phyloP scores from a whole-genome alignment of 2,113 vertebrate species.

The Lophius piscatorius region DNA sequence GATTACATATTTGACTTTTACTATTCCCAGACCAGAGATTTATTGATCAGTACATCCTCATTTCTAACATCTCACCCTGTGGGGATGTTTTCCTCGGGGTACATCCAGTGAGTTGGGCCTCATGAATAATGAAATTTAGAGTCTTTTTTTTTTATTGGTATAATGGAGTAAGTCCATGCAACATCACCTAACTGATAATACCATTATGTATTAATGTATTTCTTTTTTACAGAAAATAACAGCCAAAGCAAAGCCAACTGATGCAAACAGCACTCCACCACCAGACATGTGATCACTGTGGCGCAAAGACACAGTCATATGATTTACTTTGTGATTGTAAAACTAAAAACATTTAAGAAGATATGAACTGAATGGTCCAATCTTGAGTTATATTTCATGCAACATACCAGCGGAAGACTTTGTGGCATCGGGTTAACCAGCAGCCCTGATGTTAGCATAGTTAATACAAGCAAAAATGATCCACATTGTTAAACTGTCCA shows the following conservation, averaged over 20 bases:
- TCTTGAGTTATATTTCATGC: too few species aligned
- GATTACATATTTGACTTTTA: not conserved
- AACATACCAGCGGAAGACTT: too few species aligned
- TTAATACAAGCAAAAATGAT: too few species aligned
- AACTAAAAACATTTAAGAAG: not conserved
- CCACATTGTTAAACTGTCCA: too few species aligned
- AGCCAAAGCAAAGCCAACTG: too few species aligned
- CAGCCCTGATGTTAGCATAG: too few species aligned
- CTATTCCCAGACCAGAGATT: not conserved
- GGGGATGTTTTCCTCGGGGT: conserved; percentile 24
- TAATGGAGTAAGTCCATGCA: conserved; percentile 53
- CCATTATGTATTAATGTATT: not conserved
- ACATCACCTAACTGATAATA: conserved; percentile 17
- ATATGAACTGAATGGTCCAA: too few species aligned
- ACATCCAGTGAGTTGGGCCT: conserved; percentile 17
- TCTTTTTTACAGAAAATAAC: too few species aligned
- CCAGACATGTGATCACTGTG: not conserved
- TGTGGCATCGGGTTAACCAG: too few species aligned
- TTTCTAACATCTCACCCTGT: conserved; percentile 12
- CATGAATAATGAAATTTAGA: conserved; percentile 50
- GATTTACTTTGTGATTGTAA: not conserved
- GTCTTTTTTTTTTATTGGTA: conserved; percentile 69
- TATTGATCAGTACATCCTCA: conserved; percentile 15
- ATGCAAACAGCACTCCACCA: not conserved
- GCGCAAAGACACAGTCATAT: not conserved